These are phyloP conservation scores for Chloropsis cyanopogon DNA, from an alignment of 2,113 vertebrate species.

Conservation along the genomic window DNA sequence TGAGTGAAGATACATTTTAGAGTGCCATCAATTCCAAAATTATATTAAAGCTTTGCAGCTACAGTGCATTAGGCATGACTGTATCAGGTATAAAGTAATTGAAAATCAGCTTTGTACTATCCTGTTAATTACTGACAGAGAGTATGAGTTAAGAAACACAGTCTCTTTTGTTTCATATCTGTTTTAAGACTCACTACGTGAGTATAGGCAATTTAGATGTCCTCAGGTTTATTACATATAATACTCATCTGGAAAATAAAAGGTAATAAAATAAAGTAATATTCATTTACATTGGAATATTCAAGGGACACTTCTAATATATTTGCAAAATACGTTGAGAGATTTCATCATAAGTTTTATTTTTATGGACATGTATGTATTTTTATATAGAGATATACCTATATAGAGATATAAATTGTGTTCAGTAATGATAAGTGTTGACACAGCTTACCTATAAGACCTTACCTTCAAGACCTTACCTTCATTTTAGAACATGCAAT, in stretches of 20 bases:
- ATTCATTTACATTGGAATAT: neutral
- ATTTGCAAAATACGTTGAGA: neutral
- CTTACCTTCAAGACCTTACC: neutral
- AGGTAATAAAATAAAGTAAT: neutral
- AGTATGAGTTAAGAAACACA: neutral
- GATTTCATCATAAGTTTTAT: neutral
- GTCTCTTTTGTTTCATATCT: neutral
- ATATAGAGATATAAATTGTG: neutral
- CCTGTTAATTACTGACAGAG: neutral
- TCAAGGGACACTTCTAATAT: neutral
- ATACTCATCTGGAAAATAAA: neutral
- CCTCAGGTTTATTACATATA: neutral
- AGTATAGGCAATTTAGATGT: neutral
- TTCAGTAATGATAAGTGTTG: neutral
- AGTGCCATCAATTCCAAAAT: neutral
- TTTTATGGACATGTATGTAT: neutral
- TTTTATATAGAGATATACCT: neutral
- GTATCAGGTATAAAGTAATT: neutral
- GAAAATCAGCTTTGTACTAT: neutral
- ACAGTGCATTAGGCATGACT: neutral
- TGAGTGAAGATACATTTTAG: neutral
- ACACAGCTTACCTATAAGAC: neutral
- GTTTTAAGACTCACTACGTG: neutral
- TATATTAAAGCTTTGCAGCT: neutral
- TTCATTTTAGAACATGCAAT: neutral